Percentiles rank a stretch among this genome's conserved stretches.
Conservation (phyloP, 2,888 invertebrate species). For the Aquatica leii region DNA sequence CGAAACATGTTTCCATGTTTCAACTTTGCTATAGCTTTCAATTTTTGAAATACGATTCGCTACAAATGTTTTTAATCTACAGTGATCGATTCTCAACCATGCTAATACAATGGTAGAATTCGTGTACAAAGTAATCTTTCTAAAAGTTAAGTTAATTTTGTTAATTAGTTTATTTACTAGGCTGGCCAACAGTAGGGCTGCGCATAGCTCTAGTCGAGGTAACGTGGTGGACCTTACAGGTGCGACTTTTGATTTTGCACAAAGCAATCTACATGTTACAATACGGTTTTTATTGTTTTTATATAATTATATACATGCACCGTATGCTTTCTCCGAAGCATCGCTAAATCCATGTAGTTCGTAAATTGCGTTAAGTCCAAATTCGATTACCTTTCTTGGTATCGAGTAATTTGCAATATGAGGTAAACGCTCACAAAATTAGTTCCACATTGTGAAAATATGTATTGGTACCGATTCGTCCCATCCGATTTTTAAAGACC, state of each 20-base stretch:
- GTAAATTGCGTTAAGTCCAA: background rate
- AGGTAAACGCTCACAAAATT: background rate
- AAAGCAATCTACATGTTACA: background rate
- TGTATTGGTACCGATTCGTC: constrained; percentile 5
- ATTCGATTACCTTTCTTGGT: background rate
- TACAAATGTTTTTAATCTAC: constrained; percentile 10
- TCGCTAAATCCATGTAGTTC: constrained; percentile 11
- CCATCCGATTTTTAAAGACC: constrained; percentile 11
- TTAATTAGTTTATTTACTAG: background rate
- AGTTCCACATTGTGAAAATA: background rate
- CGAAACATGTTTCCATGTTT: background rate
- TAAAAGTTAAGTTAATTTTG: background rate
- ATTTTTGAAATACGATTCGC: constrained; percentile 7
- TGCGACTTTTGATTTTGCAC: constrained; percentile 12
- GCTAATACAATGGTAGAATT: constrained; percentile 8
- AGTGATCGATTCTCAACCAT: no score
- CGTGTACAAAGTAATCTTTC: background rate
- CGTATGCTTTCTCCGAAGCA: background rate
- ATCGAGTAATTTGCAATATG: background rate
- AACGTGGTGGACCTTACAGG: background rate
- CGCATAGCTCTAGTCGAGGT: constrained; percentile 10
- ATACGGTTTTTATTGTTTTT: no score
- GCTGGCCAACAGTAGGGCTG: background rate
- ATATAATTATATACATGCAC: background rate
- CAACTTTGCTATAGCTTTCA: background rate